Percentiles rank a stretch among this genome's conserved stretches.
Evolutionary conservation across 2,888 invertebrate genomes (phyloP).

Genomic region (Candidula unifasciata): DNA sequence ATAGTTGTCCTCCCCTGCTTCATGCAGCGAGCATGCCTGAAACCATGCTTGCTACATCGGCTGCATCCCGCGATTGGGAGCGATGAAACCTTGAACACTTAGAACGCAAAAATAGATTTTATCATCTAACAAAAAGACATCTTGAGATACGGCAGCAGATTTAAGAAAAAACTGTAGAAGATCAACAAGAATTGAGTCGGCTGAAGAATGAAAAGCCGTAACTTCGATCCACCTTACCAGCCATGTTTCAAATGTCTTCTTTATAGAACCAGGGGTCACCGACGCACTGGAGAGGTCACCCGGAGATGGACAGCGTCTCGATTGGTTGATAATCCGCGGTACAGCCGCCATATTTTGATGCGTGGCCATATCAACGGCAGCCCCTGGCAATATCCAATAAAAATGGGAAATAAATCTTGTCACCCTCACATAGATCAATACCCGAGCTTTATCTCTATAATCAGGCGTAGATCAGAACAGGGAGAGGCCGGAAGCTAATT

Average conservation of each 20-base stretch:
- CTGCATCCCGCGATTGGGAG: too few species aligned
- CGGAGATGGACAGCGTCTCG: conserved; percentile 43
- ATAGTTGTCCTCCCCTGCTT: too few species aligned
- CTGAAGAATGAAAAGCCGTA: not conserved
- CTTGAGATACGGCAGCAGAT: too few species aligned
- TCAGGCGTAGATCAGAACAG: conserved; percentile 57
- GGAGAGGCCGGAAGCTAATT: conserved; percentile 53
- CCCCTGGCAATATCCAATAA: conserved; percentile 56
- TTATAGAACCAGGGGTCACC: conserved; percentile 25
- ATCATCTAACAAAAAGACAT: too few species aligned
- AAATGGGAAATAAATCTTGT: conserved; percentile 58
- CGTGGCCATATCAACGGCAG: conserved; percentile 49
- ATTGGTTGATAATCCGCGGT: conserved; percentile 49
- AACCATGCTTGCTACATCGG: too few species aligned
- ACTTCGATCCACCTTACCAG: not conserved
- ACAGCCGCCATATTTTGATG: conserved; percentile 45
- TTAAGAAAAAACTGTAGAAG: too few species aligned
- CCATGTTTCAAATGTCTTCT: conserved; percentile 31
- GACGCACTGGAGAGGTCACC: conserved; percentile 38
- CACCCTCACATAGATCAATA: conserved; percentile 49
- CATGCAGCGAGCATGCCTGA: too few species aligned
- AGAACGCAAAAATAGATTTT: too few species aligned
- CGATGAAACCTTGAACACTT: too few species aligned
- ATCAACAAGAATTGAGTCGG: not conserved
- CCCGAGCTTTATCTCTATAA: conserved; percentile 55